These are phyloP conservation scores for Eupithecia pulchellata DNA, from an alignment of 2,888 invertebrate genomes.

Conservation along the genomic window DNA sequence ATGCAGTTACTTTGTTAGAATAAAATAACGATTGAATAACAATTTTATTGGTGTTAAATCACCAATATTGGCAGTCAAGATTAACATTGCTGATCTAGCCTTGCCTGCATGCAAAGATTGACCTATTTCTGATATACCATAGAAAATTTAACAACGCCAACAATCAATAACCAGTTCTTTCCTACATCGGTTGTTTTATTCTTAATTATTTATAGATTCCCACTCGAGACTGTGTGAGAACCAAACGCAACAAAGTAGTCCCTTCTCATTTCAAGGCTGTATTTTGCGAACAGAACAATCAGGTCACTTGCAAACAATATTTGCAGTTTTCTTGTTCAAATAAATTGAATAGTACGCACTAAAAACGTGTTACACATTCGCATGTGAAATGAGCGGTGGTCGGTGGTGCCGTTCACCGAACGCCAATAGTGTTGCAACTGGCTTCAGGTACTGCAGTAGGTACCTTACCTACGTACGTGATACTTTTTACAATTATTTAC, in stretches of 20 bases:
- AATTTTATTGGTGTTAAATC: conserved; percentile 27
- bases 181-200: not conserved
- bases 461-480: conserved; percentile 58
- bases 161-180: not conserved
- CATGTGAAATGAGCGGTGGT: conserved; percentile 50
- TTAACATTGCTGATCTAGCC: conserved; percentile 20
- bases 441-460: conserved; percentile 40
- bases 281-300: conserved; percentile 28
- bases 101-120: conserved; percentile 31
- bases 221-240: not conserved
- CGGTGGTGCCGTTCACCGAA: conserved; percentile 54
- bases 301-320: conserved; percentile 28
- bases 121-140: conserved; percentile 21
- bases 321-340: conserved; percentile 47
- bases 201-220: not conserved
- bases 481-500: conserved; percentile 76
- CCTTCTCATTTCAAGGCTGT: conserved; percentile 34
- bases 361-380: conserved; percentile 60
- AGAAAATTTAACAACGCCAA: not conserved
- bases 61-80: conserved; percentile 24
- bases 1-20: conserved; percentile 18
- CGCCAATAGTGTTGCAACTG: conserved; percentile 68
- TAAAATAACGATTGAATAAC: conserved; percentile 27
- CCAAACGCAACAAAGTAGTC: not conserved
- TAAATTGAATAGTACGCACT: conserved; percentile 46